Base-by-base conservation (phyloP, 2,113 vertebrate genomes). In the Anolis sagrei region DNA sequence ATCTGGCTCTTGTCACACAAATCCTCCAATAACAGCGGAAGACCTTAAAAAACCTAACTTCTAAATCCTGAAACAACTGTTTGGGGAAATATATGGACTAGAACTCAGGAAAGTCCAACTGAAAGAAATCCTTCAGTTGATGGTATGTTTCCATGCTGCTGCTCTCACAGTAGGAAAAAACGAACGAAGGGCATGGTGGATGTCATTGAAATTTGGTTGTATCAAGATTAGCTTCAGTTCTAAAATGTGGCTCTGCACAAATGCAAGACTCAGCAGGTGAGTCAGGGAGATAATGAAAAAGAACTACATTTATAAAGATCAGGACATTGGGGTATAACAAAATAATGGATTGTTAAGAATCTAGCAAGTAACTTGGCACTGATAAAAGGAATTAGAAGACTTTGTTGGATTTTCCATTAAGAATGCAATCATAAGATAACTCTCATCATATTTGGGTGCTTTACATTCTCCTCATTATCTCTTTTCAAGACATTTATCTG, bases 391-490 rank as follows among this genome's bases (percentile, higher is more conserved):
- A 7, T 84, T 34, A 32, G 7, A 84, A 76, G 78, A 44, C 11
- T 27, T 77, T 49, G 32, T 58, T 51, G 19, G 64, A 5, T 10
- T 87, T 27, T 58, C 86, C 76, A 77, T 76, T 82, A 87, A 88
- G 49, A 64, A 77, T 3, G 7, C 18, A 85, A 77, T 5, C 66
- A 34, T 62, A 54, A 89, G 83, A 0, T 61, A 58, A 29, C 66
- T 29, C 34, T 80, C 36, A 76, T 88, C 85, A 18, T n/a, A 82
- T 39, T 23, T 83, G 83, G 27, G 32, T 87, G 84, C 66, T 66
- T 78, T 75, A 29, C 49, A 82, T 80, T 85, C 66, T 78, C 87
- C 83, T 76, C 81, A 81, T 82, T 32, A 87, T 7, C 44, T 79
- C 87, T n/a, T 32, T 0, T 62, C 77, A 70, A 39, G 64, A 0